Evolutionary conservation across 2,797 vertebrate species (phyloP), one percentile per base, ranked within the genome.

Genomic region (Labroides dimidiatus): DNA sequence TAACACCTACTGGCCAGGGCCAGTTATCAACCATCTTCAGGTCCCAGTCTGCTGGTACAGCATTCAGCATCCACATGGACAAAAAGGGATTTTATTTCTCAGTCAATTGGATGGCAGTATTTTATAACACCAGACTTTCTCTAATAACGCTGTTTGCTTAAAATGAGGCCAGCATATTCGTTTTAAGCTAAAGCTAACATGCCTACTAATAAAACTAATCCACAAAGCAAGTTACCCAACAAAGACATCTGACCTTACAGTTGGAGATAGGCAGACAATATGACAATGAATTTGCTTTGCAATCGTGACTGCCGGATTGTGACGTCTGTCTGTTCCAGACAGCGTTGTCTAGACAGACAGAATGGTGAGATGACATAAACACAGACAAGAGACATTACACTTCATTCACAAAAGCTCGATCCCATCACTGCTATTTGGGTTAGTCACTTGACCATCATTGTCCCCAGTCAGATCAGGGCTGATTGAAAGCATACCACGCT

Each of bases 341-440:
- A 82, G 45, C 71, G 73, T 77, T 79, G 78, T 75, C 80, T 81
- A 79, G 81, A 84, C 82, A 72, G 80, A 84, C 57, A 78, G 66
- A 80, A 63, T 52, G 42, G 78, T 69, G 74, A 74, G 83, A 79
- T 80, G 58, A 93, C 84, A 88, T 80, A 77, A 90, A 90, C 83
- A 88, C 70, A 76, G 84, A 82, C 81, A 72, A 77, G 81, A 78
- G 81, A 63, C 80, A 80, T 80, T 73, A 79, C 78, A 77, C 74
- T 91, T 92, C 86, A 92, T 92, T 91, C 87, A 91, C 89, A 93
- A 91, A 91, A 90, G 87, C 88, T 72, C 78, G 60, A 59, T 82
- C 87, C 77, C 82, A 87, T 74, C 84, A 64, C 75, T 78, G 81
- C 78, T 87, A 85, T 93, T 77, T 84, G 75, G 86, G 80, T 89